Conservation (phyloP, 2,888 invertebrate genomes). For the Hypomecis atomaria region DNA sequence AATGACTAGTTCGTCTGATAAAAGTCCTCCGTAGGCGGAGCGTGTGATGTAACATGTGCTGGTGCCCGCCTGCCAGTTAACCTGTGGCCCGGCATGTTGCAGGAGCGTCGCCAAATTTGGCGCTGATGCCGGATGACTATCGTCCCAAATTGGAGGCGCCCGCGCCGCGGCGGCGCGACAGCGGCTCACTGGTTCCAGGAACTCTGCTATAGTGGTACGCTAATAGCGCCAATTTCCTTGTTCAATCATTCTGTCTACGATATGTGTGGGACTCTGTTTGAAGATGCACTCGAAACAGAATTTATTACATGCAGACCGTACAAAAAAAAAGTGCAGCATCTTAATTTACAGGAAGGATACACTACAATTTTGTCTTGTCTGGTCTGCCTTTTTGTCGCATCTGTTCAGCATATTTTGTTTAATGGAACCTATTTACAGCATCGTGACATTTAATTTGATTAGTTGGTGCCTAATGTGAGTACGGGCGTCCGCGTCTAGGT, state of each 20-base stretch:
- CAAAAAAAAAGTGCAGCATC: too few species aligned
- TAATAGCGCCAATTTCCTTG: slow-evolving; percentile 5
- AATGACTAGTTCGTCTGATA: too few species aligned
- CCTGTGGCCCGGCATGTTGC: slow-evolving; percentile 9
- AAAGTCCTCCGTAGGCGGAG: slow-evolving; percentile 6
- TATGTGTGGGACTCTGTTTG: too few species aligned
- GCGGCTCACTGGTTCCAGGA: slow-evolving; percentile 18
- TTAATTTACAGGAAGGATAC: too few species aligned
- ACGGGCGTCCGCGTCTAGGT: background rate
- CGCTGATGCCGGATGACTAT: slow-evolving; percentile 16
- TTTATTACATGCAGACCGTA: too few species aligned
- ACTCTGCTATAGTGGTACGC: background rate
- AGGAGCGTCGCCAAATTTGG: slow-evolving; percentile 19
- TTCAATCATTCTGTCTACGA: background rate
- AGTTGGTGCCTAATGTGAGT: background rate
- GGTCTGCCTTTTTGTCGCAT: too few species aligned
- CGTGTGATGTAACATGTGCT: slow-evolving; percentile 9
- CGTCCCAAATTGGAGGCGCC: slow-evolving; percentile 23
- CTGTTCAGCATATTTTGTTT: too few species aligned
- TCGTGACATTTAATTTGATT: background rate
- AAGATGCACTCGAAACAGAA: too few species aligned
- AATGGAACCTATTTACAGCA: too few species aligned
- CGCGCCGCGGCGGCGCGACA: slow-evolving; percentile 28
- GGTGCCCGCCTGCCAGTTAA: slow-evolving; percentile 11
- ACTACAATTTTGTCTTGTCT: too few species aligned